Evolutionary conservation across 1,140 invertebrate genomes (phyloP), one percentile per base, ranked within the genome.

Genomic region (Heterodera carotae): DNA sequence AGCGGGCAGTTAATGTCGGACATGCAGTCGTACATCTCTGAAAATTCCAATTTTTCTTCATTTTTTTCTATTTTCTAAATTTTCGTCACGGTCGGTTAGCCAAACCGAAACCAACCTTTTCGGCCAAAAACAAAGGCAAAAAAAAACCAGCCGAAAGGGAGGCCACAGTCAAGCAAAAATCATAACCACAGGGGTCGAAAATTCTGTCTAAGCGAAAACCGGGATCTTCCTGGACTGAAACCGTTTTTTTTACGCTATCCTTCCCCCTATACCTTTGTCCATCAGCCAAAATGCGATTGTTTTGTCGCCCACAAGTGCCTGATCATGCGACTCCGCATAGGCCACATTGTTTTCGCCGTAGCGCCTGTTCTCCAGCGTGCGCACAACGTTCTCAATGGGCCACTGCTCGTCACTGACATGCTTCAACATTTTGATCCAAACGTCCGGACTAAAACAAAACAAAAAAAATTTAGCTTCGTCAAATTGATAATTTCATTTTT

Each of bases 261-360:
- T n/a, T n/a, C n/a, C n/a, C n/a, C 86, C 98, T 33, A 4, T 36
- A 86, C 96, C 94, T 85, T 97, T 96, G 89, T 99, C 97, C 97
- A 99, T 99, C 67, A 99, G 89, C 97, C 97, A 99, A 89, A 99
- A 99, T 1, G 97, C 96, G 53, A 99, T 92, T 0, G 97, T 98
- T 89, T 99, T 99, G 89, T 99, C 97, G 2, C 95, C 94, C 1
- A 99, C 97, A 15, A 99, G 89, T 25, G 97, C 96, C 91, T 97
- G 95, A 89, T 99, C 97, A 84, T 99, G 97, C 34, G 95, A 97
- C 89, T 99, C 97, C 12, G 93, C 93, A 88, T 99, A 99, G 0
- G 96, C 94, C 7, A 99, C 93, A 8, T 94, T 93, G 77, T 93
- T 94, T 88, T 99, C 97, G 90, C 92, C 92, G 92, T 87, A 87